Evolutionary conservation across 2,888 invertebrate genomes (phyloP), one percentile per base, ranked within the genome.

Genomic region (Spodoptera exigua): DNA sequence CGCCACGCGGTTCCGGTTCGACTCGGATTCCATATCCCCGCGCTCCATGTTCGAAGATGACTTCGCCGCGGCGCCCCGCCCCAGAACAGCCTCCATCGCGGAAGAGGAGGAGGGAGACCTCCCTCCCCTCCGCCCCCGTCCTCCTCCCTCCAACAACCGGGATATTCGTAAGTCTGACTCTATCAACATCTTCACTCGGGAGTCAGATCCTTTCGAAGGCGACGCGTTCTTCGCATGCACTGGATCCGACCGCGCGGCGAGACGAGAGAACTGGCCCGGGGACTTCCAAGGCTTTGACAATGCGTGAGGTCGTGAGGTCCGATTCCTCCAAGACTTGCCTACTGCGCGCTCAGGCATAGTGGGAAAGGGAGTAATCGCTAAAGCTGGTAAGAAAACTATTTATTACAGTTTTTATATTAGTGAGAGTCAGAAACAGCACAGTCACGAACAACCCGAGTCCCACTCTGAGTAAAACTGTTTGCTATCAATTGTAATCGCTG

Each of bases 111-210:
- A 94, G 58, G 80, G 79, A 35, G 95, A 89, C 54, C 84, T 90
- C 14, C 93, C 89, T 16, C 95, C 89, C 39, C 84, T 88, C 13
- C 82, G 88, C 66, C 78, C 82, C 49, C 94, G 85, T 18, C 87
- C 88, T 70, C 93, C 67, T 80, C 72, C 78, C 9, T 35, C 78
- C 7, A 32, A 46, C 2, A 96, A 96, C 65, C 94, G 95, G 55
- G 95, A 96, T 80, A 96, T 98, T 46, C 97, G 97, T 81, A 98
- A 98, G 88, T 98, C 98, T 0, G 98, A 98, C 84, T 98, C 98
- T 3, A 96, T 98, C 9, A 98, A 98, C 88, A 98, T 98, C 79
- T 98, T 98, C 90, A 96, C 96, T 3, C 95, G 97, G 49, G 97
- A 97, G 82, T 95, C 95, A 44, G 98, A 98, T 91, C 98, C 98